Base-by-base conservation (phyloP, 2,113 vertebrate species). In the Entomyzon cyanotis region DNA sequence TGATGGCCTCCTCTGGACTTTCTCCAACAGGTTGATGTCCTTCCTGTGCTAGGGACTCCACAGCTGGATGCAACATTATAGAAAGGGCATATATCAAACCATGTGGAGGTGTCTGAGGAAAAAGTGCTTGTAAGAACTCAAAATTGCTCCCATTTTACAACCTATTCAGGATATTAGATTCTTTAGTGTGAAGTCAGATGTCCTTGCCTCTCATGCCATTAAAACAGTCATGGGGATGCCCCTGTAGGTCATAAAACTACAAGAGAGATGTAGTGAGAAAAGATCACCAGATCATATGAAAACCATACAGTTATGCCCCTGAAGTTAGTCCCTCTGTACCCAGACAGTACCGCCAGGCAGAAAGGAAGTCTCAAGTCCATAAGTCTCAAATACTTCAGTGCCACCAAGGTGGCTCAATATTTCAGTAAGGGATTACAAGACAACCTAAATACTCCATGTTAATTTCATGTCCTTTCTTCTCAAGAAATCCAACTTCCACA, bases 91-190 rank as follows among this genome's bases (percentile, higher is more conserved):
- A 16, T 33, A 39, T 42, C 35, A 53, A n/a, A 42, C 59, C 12
- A 67, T 10, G 21, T 37, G 7, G 8, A 0, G 0, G 22, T 28
- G 23, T 7, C 16, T 21, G 8, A 67, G 15, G 65, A 27, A 62
- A 81, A 70, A 33, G 10, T 11, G 1, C 3, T 44, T 56, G 7
- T 25, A 84, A 71, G 5, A 24, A 46, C 11, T 37, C 50, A 78
- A 10, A 89, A 70, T 42, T 78, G 3, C 18, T 79, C 14, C 15
- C 6, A 25, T 59, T 69, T 87, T 56, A 74, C 17, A 76, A 60
- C 2, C 21, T 42, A 5, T 22, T 20, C 24, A n/a, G 10, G 16
- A 12, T 44, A 44, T n/a, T 27, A 80, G 39, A 50, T 60, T 21
- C 24, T 67, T 53, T 37, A 69, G 7, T 15, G 5, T 37, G 46